Evolutionary conservation across 2,888 invertebrate genomes (phyloP), one percentile per base, ranked within the genome.

Genomic region (Agrotis exclamationis): DNA sequence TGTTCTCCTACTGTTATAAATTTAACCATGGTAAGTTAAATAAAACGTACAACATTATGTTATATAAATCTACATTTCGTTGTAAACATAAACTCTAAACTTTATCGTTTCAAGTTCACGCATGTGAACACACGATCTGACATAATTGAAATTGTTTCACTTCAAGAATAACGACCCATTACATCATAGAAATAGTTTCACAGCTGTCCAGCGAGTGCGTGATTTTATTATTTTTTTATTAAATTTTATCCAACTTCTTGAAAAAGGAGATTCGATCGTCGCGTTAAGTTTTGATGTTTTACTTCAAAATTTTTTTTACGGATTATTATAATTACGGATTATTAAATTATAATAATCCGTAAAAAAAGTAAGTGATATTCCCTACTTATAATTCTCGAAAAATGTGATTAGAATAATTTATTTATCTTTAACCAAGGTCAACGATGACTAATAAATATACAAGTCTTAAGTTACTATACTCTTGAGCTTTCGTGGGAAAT

Each of bases 401-500:
- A 28, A 54, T n/a, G 39, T 11, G 0, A 28, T 28, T n/a, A 28
- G n/a, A 28, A n/a, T 54, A 54, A 54, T 28, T 28, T 54, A 54
- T 28, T 18, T 14, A 56, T n/a, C 22, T 14, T 51, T 33, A 11
- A 39, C n/a, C 45, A 58, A 72, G 22, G 51, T 5, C 53, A 72
- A 58, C 14, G 7, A 50, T 58, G 58, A 65, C 24, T 50, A 63
- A 71, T 48, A 22, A 33, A 48, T 48, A 63, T 39, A 58, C 44
- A 54, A 44, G n/a, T 18, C 24, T 18, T n/a, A n/a, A n/a, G n/a
- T n/a, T 11, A 18, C 11, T 11, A n/a, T 44, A 45, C 16, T 28
- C n/a, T 63, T 28, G n/a, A 47, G 14, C 53, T 78, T 56, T 58
- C 63, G 54, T 80, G 69, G 58, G 65, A 80, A 75, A 78, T 24